Evolutionary conservation across 2,888 invertebrate species (phyloP).

Genomic region (Caenorhabditis zanzibari): DNA sequence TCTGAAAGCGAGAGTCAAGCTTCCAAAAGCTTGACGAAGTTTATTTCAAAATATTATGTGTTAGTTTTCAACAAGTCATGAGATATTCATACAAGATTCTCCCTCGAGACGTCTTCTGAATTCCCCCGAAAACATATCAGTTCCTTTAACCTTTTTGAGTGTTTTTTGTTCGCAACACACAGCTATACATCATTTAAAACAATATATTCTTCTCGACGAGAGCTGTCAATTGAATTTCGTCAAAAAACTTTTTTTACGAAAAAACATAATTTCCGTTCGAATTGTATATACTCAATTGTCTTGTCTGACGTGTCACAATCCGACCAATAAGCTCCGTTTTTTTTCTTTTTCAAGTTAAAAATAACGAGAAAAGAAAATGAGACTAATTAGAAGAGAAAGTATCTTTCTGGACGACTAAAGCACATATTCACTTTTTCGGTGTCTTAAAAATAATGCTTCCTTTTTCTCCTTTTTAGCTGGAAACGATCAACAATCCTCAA

Average conservation of each 20-base stretch:
- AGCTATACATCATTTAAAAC: background rate
- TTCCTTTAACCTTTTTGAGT: slow-evolving; percentile 16
- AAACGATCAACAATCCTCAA: background rate
- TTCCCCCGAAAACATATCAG: slow-evolving; percentile 29
- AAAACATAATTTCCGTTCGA: slow-evolving; percentile 26
- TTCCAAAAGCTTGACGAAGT: background rate
- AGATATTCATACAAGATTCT: background rate
- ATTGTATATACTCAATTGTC: background rate
- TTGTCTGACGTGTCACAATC: background rate
- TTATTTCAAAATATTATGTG: slow-evolving; percentile 1
- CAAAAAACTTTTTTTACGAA: background rate
- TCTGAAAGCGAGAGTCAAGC: background rate
- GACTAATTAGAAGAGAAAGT: slow-evolving; percentile 38
- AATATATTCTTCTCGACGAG: background rate
- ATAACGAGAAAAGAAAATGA: slow-evolving; percentile 36
- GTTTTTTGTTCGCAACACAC: slow-evolving; percentile 11
- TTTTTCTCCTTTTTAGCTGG: background rate
- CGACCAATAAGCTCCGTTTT: slow-evolving; percentile 19
- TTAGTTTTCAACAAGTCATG: slow-evolving; percentile 30
- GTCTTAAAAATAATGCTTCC: background rate
- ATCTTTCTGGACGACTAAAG: slow-evolving; percentile 10
- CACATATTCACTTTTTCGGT: slow-evolving; percentile 20
- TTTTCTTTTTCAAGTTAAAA: background rate
- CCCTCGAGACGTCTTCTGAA: slow-evolving; percentile 4
- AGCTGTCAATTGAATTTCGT: slow-evolving; percentile 33